Base-by-base conservation (phyloP, 1,140 invertebrate genomes). In the Dryas iulia region DNA sequence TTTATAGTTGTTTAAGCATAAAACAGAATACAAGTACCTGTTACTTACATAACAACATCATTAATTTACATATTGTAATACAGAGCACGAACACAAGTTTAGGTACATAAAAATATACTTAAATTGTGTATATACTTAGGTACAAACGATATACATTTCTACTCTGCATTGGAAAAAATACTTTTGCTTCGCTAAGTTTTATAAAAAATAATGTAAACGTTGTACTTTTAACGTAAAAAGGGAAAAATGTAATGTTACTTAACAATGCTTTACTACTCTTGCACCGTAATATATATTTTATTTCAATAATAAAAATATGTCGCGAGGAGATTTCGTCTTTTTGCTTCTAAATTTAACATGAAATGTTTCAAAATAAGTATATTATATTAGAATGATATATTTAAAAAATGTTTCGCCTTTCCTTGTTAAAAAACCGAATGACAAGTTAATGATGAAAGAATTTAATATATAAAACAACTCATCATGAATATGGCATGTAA, bases 51-150 rank as follows among this genome's bases (percentile, higher is more conserved):
- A 52, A 52, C 6, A 59, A 5, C 23, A 21, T 18, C n/a, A 61
- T 18, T 47, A 18, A 61, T 61, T 61, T 52, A 61, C 59, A 61
- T 61, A 61, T 52, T n/a, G n/a, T n/a, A n/a, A n/a, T n/a, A n/a
- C 6, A 14, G 14, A 18, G 35, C 14, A 14, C 5, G 14, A 39
- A 39, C 12, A 2, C 4, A 14, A 39, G n/a, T n/a, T n/a, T n/a
- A n/a, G n/a, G n/a, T 1, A 18, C 14, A 39, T 2, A 28, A 28
- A 39, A 39, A 39, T 18, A 8, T 39, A 14, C 6, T 39, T 39
- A 5, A 39, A 14, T 39, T 39, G 33, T 6, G 6, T 39, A 39
- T 7, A 6, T 2, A 39, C 6, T 47, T 18, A n/a, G n/a, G n/a
- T n/a, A 8, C 0, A 47, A 47, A 21, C 10, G 2, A 47, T 7